Evolutionary conservation across 2,888 invertebrate species (phyloP), one percentile per base, ranked within the genome.

Genomic region (Hetaerina titia): DNA sequence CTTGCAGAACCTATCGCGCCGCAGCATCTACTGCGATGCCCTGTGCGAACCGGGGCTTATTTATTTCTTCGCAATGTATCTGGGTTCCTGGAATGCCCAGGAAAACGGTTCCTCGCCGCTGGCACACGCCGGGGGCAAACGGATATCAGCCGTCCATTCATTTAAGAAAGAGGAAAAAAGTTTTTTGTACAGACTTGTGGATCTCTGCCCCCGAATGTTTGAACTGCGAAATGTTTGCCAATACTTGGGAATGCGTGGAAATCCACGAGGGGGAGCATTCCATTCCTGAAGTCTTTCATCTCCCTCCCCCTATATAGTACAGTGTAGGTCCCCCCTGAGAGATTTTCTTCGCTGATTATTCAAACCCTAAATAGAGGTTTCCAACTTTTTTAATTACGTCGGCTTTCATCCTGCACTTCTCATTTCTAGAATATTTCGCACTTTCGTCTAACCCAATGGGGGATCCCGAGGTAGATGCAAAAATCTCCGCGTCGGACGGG

Each of bases 251-350:
- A 81, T 81, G 31, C 81, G 81, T 11, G 19, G 81, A 81, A 31
- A n/a, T 81, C 31, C 81, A 13, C 31, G 31, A 31, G 31, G 81
- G 81, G 19, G 81, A 81, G 81, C 81, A 81, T 81, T 81, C 81
- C 81, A 81, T 81, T 81, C 69, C 81, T 81, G 81, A 31, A 81
- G 81, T 81, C 81, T 81, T 81, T 81, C 81, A 81, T 81, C 81
- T 81, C 5, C 69, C n/a, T 81, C 81, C 22, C 69, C 45, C 81
- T 15, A 81, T 31, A 9, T 8, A 31, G 81, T 13, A 31, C 13
- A 15, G n/a, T 31, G 22, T 22, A 31, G 25, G 81, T 81, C 81
- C 31, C 74, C 74, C n/a, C 1, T 11, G 81, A 25, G 81, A 81
- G 25, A 45, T 45, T 4, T 25, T 81, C 81, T 81, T 31, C 81